Base-by-base conservation (phyloP, 2,797 vertebrate species). In the Coendou prehensilis region DNA sequence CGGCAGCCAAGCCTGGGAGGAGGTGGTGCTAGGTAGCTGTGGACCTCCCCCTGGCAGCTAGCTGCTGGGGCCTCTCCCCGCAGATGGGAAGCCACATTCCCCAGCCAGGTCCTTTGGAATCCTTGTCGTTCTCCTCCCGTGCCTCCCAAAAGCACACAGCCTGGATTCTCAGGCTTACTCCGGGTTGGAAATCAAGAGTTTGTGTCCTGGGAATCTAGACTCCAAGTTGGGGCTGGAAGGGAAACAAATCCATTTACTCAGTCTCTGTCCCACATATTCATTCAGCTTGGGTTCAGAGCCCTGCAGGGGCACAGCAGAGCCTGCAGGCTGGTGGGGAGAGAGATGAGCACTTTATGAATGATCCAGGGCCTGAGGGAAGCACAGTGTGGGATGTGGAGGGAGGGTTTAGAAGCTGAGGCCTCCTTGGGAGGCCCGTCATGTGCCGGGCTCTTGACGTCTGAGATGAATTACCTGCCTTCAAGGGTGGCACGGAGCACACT, bases 1-100 rank as follows among this genome's bases (percentile, higher is more conserved):
- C 80, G 93, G 92, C 95, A 92, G 98, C 98, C 98, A 98, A 95
- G 93, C 95, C 87, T 11, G 52, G 97, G 97, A 98, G 98, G 97
- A 15, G 83, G 92, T 83, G 79, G 95, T 64, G 89, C 75, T 52
- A 89, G 57, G 95, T 97, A 97, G 96, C 98, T 98, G 92, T 61
- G 23, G 94, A 97, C 50, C 47, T 59, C 97, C 97, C 94, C 92
- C 95, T 56, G 89, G 98, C 97, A 97, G 96, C 52, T 87, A 97
- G 96, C 52, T 87, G 73, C 85, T 59, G 67, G 80, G 84, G 41
- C 79, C 95, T 89, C 91, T 94, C n/a, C 50, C 45, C 81, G 78
- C 20, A 73, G 59, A 47, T 87, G 80, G 79, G 73, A 91, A 83
- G 91, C 79, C 69, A n/a, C 45, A 41, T 13, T 78, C 83, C 37